Evolutionary conservation across 2,797 vertebrate species (phyloP), one percentile per base, ranked within the genome.

Genomic region (Sphenopsis melanotis): DNA sequence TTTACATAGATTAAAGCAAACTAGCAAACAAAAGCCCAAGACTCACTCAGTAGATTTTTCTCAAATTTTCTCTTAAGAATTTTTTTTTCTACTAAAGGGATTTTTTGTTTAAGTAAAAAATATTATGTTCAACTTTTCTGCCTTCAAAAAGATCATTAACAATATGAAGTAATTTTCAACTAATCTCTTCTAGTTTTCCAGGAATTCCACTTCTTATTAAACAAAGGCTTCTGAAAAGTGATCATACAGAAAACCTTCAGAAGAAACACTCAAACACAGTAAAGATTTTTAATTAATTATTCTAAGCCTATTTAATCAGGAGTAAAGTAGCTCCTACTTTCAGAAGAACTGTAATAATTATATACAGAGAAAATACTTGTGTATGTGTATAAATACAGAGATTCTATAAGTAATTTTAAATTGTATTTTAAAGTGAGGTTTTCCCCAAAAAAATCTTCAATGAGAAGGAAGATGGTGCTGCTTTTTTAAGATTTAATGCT

Each of bases 271-370:
- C 68, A 72, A 79, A 95, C 11, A 53, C 47, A 86, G 52, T 49
- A 89, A 69, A 92, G 86, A 78, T 55, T 93, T 69, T 44, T 60
- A 60, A 83, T 84, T 39, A 92, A 95, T 87, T 93, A 91, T 97
- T 61, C 46, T 74, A 87, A 91, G 46, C 80, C 36, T 91, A 86
- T 86, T 93, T 94, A 94, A 89, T 64, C 66, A 94, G 30, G 44
- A 95, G 49, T 52, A 97, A 97, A 65, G 6, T 8, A 79, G 5
- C 2, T 77, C 12, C 39, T 80, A 5, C 44, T 68, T 47, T 89
- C 93, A 96, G 87, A 93, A 94, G 71, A 94, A 94, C 16, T 57
- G 74, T 88, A 95, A 92, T 94, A 83, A 80, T 89, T 90, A 94
- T 79, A 84, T 87, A 39, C 32, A 55, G 53, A 90, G 66, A 68